A percentile compares a stretch with the other conserved stretches of the same genome.
Evolutionary conservation across 2,797 vertebrate species (phyloP).

Genomic region (Xenopus petersii): DNA sequence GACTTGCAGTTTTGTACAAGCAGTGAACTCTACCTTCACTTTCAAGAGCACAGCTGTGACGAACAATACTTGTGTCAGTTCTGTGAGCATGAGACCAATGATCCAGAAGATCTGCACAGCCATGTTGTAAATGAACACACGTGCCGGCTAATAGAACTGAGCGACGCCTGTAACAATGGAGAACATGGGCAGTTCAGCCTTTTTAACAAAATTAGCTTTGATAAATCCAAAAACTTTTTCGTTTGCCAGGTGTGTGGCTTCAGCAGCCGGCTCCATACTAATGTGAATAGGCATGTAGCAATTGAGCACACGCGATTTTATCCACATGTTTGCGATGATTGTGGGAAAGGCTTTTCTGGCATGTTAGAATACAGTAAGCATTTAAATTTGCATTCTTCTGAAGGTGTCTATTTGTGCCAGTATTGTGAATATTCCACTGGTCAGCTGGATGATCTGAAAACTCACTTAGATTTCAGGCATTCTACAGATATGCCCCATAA

Average conservation of each 20-base stretch:
- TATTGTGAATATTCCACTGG: conserved; percentile 80
- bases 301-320: conserved; percentile 78
- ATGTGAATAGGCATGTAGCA: conserved; percentile 75
- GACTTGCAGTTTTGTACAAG: conserved; percentile 75
- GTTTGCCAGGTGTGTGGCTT: conserved; percentile 76
- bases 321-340: conserved; percentile 76
- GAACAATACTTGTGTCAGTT: conserved; percentile 78
- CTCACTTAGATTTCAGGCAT: conserved; percentile 75
- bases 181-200: conserved; percentile 70
- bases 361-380: conserved; percentile 78
- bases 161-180: conserved; percentile 68
- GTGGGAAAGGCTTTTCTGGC: conserved; percentile 78
- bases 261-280: conserved; percentile 73
- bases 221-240: conserved; percentile 77
- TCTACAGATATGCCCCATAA: conserved; percentile 74
- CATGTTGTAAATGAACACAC: conserved; percentile 75
- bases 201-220: conserved; percentile 74
- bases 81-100: conserved; percentile 75
- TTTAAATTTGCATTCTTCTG: conserved; percentile 72
- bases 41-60: conserved; percentile 77
- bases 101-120: conserved; percentile 74
- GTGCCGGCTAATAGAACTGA: conserved; percentile 70
- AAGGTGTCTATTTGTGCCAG: conserved; percentile 76
- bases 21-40: conserved; percentile 74
- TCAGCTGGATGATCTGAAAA: conserved; percentile 75